Evolutionary conservation across 30 jellyfish, hydroid and myxozoan genomes (phyloP).

Genomic region (Cassiopea xamachana): DNA sequence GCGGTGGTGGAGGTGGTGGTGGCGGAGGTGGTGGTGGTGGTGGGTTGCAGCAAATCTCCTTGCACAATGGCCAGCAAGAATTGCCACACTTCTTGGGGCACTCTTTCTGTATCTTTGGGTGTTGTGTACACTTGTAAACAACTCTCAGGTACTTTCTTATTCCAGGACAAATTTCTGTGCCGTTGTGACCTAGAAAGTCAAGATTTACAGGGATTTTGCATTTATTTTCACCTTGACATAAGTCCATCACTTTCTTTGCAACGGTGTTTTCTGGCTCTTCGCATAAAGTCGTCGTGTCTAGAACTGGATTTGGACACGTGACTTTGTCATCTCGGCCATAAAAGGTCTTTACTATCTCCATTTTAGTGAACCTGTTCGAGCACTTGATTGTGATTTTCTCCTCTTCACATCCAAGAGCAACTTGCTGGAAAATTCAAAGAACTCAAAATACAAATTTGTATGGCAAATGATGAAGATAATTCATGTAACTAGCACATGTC

Average conservation of each 20-base stretch:
- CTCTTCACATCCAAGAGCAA: slow-evolving; percentile 96
- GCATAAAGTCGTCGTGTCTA: slow-evolving; percentile 77
- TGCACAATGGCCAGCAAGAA: slow-evolving; percentile 90
- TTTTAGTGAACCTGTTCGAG: slow-evolving; percentile 73
- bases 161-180: slow-evolving; percentile 88
- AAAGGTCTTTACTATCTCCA: slow-evolving; percentile 77
- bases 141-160: slow-evolving; percentile 82
- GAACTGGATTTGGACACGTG: slow-evolving; percentile 85
- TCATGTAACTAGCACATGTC: too few relatives aligned
- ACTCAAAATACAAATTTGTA: too few relatives aligned
- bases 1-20: slow-evolving; percentile 71
- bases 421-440: slow-evolving; percentile 51
- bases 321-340: slow-evolving; percentile 90
- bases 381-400: slow-evolving; percentile 85
- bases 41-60: slow-evolving; percentile 82
- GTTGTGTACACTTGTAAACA: slow-evolving; percentile 84
- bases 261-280: slow-evolving; percentile 82
- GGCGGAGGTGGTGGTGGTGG: slow-evolving; percentile 78
- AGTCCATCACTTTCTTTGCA: slow-evolving; percentile 68
- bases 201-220: slow-evolving; percentile 94
- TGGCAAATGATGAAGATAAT: too few relatives aligned
- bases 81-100: slow-evolving; percentile 78
- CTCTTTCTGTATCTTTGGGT: slow-evolving; percentile 67
- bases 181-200: slow-evolving; percentile 87
- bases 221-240: slow-evolving; percentile 93